Evolutionary conservation across 2,797 vertebrate species (phyloP).

Genomic region (Heterohyrax brucei): DNA sequence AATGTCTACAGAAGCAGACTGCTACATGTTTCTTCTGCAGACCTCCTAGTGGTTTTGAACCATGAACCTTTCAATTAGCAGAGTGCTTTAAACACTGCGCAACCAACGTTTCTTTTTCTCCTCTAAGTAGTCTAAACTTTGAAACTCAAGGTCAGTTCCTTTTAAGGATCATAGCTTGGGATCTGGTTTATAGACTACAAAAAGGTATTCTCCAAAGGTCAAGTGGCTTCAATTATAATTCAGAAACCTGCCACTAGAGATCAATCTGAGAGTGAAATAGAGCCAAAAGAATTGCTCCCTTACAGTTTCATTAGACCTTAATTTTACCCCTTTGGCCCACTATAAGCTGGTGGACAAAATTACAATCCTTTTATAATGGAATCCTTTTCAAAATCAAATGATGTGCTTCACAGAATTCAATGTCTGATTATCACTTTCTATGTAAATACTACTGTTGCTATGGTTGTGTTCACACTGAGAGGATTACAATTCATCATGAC

Average conservation of each 20-base stretch:
- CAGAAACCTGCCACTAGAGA: too few species aligned
- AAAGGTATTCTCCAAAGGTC: too few species aligned
- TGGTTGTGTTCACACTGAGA: too few species aligned
- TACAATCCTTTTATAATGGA: neutral
- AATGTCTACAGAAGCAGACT: too few species aligned
- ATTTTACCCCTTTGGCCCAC: neutral
- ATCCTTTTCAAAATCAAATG: neutral
- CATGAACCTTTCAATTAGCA: too few species aligned
- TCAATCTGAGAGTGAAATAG: neutral
- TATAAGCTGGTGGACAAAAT: neutral
- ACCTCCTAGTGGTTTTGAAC: too few species aligned
- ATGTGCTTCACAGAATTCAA: neutral
- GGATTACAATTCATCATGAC: too few species aligned
- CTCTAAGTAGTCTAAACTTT: neutral
- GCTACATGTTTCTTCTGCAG: too few species aligned
- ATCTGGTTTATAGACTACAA: too few species aligned
- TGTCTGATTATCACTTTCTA: neutral
- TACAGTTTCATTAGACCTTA: neutral
- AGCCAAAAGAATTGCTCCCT: neutral
- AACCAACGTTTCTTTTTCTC: neutral
- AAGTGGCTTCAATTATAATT: too few species aligned
- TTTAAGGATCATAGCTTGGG: too few species aligned
- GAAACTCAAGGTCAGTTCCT: neutral
- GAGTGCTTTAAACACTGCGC: too few species aligned
- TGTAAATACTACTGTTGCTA: neutral